Evolutionary conservation across 2,113 vertebrate species (phyloP).

Genomic region (Pelodiscus sinensis): DNA sequence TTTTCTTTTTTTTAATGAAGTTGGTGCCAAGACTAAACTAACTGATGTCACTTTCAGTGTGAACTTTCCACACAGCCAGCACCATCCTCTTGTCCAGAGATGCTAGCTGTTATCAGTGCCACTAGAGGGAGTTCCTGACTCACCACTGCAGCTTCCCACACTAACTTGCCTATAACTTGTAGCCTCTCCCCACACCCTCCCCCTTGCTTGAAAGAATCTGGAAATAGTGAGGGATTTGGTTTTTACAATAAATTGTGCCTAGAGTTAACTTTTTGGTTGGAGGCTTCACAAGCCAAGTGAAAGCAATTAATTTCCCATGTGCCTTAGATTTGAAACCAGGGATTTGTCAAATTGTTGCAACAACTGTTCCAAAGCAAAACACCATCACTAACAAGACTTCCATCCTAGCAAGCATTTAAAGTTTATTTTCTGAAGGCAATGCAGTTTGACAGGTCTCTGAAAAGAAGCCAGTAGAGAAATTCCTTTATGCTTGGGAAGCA

Average conservation of each 20-base stretch:
- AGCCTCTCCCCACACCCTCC: background rate
- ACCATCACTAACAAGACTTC: background rate
- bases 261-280: background rate
- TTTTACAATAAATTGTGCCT: background rate
- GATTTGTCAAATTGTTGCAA: background rate
- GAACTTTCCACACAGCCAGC: background rate
- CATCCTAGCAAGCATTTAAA: background rate
- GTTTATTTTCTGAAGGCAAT: slow-evolving; percentile 29
- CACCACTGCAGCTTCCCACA: background rate
- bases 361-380: background rate
- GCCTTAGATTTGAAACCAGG: background rate
- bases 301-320: background rate
- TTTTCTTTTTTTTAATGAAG: background rate
- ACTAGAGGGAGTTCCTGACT: background rate
- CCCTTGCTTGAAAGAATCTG: background rate
- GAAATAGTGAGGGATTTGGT: background rate
- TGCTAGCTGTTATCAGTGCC: background rate
- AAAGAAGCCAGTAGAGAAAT: slow-evolving; percentile 2
- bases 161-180: background rate
- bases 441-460: slow-evolving; percentile 4
- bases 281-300: background rate
- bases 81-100: background rate
- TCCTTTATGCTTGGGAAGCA: slow-evolving; percentile 20
- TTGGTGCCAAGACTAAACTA: background rate
- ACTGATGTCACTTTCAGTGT: background rate